Conservation (phyloP, 2,113 vertebrate species). For the Labrus mixtus region DNA sequence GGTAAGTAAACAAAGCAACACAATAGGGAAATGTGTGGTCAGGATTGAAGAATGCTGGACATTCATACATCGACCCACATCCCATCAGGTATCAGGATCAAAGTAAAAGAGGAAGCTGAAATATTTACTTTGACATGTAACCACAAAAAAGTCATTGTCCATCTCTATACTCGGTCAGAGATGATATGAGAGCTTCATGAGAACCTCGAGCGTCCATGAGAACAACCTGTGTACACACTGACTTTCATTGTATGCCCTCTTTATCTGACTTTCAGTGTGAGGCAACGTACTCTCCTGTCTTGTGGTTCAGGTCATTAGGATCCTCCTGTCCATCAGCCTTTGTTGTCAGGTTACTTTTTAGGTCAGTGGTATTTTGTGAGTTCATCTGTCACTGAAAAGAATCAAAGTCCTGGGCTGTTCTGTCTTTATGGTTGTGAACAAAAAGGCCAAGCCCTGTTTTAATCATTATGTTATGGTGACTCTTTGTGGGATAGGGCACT, state of each 20-base stretch:
- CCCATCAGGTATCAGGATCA: constrained; percentile 37
- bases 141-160: constrained; percentile 27
- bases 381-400: constrained; percentile 28
- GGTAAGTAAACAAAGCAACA: constrained; percentile 15
- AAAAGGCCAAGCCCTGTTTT: constrained; percentile 44
- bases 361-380: constrained; percentile 7
- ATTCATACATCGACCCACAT: constrained; percentile 34
- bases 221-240: constrained; percentile 27
- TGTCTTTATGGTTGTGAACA: constrained; percentile 14
- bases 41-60: not conserved
- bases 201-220: constrained; percentile 37
- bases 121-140: constrained; percentile 28
- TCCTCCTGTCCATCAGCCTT: not conserved
- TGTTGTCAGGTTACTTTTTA: not conserved
- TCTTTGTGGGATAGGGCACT: not conserved
- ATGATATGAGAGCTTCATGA: constrained; percentile 28
- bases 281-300: constrained; percentile 26
- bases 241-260: constrained; percentile 37
- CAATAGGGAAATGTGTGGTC: constrained; percentile 51
- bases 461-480: constrained; percentile 47
- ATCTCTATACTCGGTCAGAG: constrained; percentile 18
- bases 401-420: constrained; percentile 46
- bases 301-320: constrained; percentile 52
- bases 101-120: constrained; percentile 23
- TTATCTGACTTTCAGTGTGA: constrained; percentile 28